Evolutionary conservation across 2,888 invertebrate genomes (phyloP).

Genomic region (Sclerodermus sp.): DNA sequence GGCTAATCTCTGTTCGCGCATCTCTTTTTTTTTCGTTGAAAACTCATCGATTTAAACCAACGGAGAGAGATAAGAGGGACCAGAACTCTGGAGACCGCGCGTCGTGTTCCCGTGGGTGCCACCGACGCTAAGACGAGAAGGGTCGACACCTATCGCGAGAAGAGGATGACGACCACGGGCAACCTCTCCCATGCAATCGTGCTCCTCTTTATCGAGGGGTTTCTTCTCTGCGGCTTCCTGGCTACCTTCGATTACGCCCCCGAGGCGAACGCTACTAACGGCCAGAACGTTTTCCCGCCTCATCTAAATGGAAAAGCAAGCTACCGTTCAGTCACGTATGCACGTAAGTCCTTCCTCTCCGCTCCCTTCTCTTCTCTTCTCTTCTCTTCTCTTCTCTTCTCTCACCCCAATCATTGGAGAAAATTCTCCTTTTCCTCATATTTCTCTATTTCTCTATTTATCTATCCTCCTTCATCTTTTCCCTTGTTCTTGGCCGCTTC

Average conservation of each 20-base stretch:
- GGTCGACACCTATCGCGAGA: background rate
- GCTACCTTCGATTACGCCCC: slow-evolving; percentile 56
- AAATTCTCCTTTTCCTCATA: background rate
- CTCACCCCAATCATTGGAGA: background rate
- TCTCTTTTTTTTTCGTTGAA: too few species aligned
- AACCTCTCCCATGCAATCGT: slow-evolving; percentile 33
- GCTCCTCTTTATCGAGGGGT: slow-evolving; percentile 52
- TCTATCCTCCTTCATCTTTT: too few species aligned
- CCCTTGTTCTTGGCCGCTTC: too few species aligned
- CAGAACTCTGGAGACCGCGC: too few species aligned
- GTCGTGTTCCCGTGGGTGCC: too few species aligned
- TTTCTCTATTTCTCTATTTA: background rate
- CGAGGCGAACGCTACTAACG: slow-evolving; percentile 55
- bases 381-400: background rate
- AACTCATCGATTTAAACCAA: too few species aligned
- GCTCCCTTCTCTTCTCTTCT: background rate
- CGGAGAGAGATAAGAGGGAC: too few species aligned
- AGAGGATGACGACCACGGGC: slow-evolving; percentile 8
- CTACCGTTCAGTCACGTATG: slow-evolving; percentile 40
- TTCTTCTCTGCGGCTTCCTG: slow-evolving; percentile 54
- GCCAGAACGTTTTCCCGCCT: slow-evolving; percentile 51
- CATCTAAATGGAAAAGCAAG: slow-evolving; percentile 46
- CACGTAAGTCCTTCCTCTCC: slow-evolving; percentile 37
- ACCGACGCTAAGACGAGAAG: too few species aligned
- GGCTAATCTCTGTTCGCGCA: too few species aligned